Evolutionary conservation across 2,888 invertebrate genomes (phyloP).

Genomic region (Hyalella azteca): DNA sequence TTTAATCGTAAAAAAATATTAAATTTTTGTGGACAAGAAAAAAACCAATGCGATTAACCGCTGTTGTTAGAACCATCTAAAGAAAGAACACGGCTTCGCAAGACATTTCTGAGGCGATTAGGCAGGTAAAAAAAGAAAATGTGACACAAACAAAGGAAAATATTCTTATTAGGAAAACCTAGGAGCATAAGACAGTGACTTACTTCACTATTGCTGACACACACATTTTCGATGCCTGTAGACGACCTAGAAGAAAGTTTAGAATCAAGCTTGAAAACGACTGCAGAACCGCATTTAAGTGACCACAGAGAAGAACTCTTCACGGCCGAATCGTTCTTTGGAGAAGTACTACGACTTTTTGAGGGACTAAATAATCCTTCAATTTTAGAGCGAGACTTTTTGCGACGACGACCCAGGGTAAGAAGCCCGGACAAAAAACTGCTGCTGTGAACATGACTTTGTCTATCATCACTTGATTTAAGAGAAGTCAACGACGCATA

Average conservation of each 20-base stretch:
- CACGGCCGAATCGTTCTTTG: background rate
- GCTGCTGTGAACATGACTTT: background rate
- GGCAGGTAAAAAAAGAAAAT: too few species aligned
- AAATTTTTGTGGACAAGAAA: too few species aligned
- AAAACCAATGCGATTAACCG: too few species aligned
- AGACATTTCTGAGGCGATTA: too few species aligned
- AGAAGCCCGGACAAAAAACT: background rate
- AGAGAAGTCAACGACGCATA: background rate
- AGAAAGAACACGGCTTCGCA: too few species aligned
- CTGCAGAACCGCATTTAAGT: background rate
- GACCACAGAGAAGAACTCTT: background rate
- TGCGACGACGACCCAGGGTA: background rate
- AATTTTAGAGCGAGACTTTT: background rate
- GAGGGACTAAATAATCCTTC: background rate
- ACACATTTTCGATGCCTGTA: background rate
- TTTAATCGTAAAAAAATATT: too few species aligned
- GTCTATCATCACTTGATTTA: background rate
- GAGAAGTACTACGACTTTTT: background rate
- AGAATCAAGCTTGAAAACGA: background rate
- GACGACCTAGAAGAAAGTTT: background rate
- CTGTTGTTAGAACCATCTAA: too few species aligned
- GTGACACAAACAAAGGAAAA: too few species aligned
- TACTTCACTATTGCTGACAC: conserved; percentile 15
- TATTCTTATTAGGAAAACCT: too few species aligned
- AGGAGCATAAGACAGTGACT: too few species aligned